Evolutionary conservation across 2,113 vertebrate genomes (phyloP), one percentile per base, ranked within the genome.

Genomic region (Mobula birostris): DNA sequence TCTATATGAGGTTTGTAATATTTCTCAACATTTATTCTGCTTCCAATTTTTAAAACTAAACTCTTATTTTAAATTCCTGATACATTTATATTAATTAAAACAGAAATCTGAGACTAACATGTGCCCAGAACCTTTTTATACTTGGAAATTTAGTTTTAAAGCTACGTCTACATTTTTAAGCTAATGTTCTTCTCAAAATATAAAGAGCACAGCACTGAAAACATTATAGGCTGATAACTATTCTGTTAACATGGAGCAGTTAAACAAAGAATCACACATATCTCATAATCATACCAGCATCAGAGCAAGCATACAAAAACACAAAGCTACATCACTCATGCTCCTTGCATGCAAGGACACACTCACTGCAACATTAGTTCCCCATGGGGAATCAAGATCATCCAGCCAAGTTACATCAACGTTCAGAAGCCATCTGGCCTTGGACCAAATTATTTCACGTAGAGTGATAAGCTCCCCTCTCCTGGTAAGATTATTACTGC

Each of bases 401-500:
- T 85, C 48, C 48, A 56, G 40, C 82, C 48, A 85, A 85, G 82
- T 56, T 48, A 58, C 82, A 85, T 85, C 82, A 85, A 58, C 48
- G 82, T 24, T 40, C 48, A 85, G 82, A 85, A 24, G 48, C 82
- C 40, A 85, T 85, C 82, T 85, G 82, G 82, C 48, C 82, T 85
- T 85, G 82, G 82, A 85, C 82, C 48, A 85, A 48, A 85, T 85
- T 40, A 56, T 48, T 27, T 24, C 24, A 58, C 58, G 8, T 27
- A 58, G 7, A 48, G 17, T 24, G 48, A 58, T 58, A 56, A 85
- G 40, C 40, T 85, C 7, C 8, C 21, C 58, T 8, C 82, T 58
- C 11, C 21, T 85, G 36, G 82, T 19, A 58, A 85, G 58, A 85
- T 27, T 58, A 48, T 19, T 48, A 85, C 58, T 85, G 40, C 24